Percentiles rank a stretch among this genome's conserved stretches.
These are phyloP conservation scores for Drosophila melanosoma DNA, from an alignment of 2,888 invertebrate genomes.

Conservation along the genomic window DNA sequence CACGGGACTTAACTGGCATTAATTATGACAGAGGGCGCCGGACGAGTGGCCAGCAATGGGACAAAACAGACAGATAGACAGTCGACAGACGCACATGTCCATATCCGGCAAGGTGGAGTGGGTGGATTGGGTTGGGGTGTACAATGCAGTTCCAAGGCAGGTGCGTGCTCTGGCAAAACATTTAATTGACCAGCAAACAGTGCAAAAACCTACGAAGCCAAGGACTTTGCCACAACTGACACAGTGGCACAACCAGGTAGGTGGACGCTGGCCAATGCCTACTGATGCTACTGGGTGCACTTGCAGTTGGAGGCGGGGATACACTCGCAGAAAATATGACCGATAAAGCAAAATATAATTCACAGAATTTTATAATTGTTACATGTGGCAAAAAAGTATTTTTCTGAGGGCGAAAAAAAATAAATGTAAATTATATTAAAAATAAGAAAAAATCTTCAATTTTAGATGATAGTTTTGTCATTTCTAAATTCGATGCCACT, in stretches of 20 bases:
- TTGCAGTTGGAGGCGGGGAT: constrained; percentile 4
- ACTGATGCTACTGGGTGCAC: constrained; percentile 16
- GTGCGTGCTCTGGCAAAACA: constrained; percentile 58
- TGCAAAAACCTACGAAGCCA: constrained; percentile 36
- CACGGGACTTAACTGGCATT: constrained; percentile 77
- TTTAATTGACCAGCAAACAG: constrained; percentile 70
- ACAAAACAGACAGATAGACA: constrained; percentile 41
- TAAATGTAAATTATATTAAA: too few relatives aligned
- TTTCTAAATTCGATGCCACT: background rate
- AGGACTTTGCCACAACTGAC: constrained; percentile 74
- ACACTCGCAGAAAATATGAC: background rate
- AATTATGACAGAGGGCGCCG: constrained; percentile 70
- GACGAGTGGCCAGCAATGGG: constrained; percentile 40
- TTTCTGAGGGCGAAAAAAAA: too few relatives aligned
- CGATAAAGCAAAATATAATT: too few relatives aligned
- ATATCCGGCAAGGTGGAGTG: constrained; percentile 31
- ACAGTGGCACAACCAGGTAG: constrained; percentile 46
- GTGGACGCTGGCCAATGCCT: constrained; percentile 1
- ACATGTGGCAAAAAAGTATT: too few relatives aligned
- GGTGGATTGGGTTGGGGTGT: background rate
- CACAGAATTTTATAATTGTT: too few relatives aligned
- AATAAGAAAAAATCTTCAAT: background rate
- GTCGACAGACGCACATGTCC: constrained; percentile 46
- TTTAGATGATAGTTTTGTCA: background rate
- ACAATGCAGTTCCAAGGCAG: constrained; percentile 54